Evolutionary conservation across 1,140 invertebrate genomes (phyloP), one percentile per base, ranked within the genome.

Genomic region (Armadillidium nasatum): DNA sequence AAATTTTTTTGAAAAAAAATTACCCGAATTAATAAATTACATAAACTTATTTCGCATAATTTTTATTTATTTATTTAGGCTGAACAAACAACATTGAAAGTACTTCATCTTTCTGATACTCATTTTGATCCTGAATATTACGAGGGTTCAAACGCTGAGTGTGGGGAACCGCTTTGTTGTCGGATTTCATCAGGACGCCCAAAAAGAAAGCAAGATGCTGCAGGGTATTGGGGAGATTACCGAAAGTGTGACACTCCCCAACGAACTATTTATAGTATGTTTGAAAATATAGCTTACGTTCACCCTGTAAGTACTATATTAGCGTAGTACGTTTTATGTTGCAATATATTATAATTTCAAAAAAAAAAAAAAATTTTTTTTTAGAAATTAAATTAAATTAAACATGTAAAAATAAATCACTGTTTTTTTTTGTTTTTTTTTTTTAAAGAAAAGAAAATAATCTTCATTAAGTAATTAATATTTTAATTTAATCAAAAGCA

Each of bases 171-270:
- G 0, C 84, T 96, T 0, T 97, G 94, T 83, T 97, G 94, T 84
- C 88, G 94, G 33, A 75, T 73, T 10, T 68, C 44, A 23, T 81
- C 77, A 15, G 77, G 78, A n/a, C 11, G 72, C 75, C 67, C 44
- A 93, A 91, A 6, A 94, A 90, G 82, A 93, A 92, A 0, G 88
- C 89, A 7, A 69, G 76, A 60, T 77, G 46, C 69, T 2, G 94
- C 94, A 0, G 94, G 94, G n/a, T 89, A 91, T 80, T 97, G 94
- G 94, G 95, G 95, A 21, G 93, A 96, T 83, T 96, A 96, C 84
- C 88, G 93, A 81, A 94, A 95, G 83, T 96, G 94, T 82, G 94
- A 96, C 84, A 94, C 93, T 0, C 94, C 94, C 0, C 92, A 94
- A 83, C 88, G 93, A 44, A 96, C 94, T 6, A 90, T 96, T n/a